phyloP scores from a whole-genome alignment of 2,888 invertebrate species.

The Frankliniella fusca region DNA sequence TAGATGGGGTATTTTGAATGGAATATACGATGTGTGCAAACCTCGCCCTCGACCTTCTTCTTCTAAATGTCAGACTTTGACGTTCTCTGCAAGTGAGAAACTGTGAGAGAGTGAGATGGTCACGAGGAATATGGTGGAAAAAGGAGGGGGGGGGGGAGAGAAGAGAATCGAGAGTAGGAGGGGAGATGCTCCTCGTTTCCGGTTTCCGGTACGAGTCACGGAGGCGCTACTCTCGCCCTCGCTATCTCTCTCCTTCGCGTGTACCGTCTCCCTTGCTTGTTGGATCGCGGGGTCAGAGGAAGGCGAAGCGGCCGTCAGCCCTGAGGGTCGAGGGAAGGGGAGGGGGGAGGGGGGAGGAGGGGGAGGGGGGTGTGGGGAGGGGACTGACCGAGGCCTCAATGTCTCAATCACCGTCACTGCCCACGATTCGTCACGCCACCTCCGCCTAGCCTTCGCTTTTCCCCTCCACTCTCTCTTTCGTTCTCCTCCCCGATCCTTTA shows the following conservation, averaged over 20 bases:
- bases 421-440: constrained; percentile 7
- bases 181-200: neutral
- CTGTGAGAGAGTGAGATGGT: neutral
- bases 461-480: neutral
- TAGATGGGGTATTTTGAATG: no score
- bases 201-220: neutral
- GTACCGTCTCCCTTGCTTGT: neutral
- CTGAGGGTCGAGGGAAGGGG: neutral
- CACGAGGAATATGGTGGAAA: neutral
- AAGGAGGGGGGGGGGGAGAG: neutral
- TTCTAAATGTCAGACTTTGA: no score
- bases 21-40: no score
- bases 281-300: constrained; percentile 10
- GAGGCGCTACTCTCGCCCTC: constrained; percentile 5
- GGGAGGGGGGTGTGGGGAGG: neutral
- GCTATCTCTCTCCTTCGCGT: neutral
- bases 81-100: no score
- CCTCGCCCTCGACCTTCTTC: no score
- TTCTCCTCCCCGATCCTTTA: neutral
- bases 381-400: neutral
- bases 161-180: neutral
- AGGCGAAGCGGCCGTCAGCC: neutral
- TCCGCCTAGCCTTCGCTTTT: neutral
- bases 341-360: neutral
- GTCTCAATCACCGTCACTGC: constrained; percentile 18